These are phyloP conservation scores for Eulemur macaco DNA, from an alignment of 2,113 vertebrate genomes.

Conservation along the genomic window DNA sequence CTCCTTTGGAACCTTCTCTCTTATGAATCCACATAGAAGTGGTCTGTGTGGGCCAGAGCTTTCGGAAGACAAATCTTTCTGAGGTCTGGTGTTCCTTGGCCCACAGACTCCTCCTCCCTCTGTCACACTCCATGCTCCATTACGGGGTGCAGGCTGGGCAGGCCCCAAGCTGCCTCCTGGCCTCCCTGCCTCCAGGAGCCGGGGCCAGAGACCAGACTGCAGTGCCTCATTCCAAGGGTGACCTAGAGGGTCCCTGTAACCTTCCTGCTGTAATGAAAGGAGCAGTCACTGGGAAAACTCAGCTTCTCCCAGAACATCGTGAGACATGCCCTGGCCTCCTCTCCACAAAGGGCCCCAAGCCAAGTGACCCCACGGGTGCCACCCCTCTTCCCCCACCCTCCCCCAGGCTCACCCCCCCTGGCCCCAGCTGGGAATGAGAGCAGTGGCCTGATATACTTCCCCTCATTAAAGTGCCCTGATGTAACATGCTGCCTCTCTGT, in stretches of 20 bases:
- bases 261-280: neutral
- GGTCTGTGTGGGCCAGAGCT: neutral
- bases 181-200: neutral
- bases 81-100: neutral
- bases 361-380: neutral
- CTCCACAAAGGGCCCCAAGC: neutral
- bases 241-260: too few relatives aligned
- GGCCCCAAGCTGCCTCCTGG: neutral
- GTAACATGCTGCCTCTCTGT: neutral
- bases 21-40: conserved; percentile 51
- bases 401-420: rapidly evolving
- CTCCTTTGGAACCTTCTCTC: conserved; percentile 39
- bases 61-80: conserved; percentile 2
- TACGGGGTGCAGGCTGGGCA: neutral
- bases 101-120: neutral
- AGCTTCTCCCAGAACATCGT: neutral
- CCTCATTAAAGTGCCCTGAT: neutral
- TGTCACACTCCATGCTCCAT: neutral
- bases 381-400: rapidly evolving
- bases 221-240: neutral
- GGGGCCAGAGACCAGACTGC: neutral
- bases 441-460: neutral
- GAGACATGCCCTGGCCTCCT: neutral
- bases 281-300: rapidly evolving
- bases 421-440: neutral